Conservation (phyloP, 2,113 vertebrate species). For the Bos indicus region DNA sequence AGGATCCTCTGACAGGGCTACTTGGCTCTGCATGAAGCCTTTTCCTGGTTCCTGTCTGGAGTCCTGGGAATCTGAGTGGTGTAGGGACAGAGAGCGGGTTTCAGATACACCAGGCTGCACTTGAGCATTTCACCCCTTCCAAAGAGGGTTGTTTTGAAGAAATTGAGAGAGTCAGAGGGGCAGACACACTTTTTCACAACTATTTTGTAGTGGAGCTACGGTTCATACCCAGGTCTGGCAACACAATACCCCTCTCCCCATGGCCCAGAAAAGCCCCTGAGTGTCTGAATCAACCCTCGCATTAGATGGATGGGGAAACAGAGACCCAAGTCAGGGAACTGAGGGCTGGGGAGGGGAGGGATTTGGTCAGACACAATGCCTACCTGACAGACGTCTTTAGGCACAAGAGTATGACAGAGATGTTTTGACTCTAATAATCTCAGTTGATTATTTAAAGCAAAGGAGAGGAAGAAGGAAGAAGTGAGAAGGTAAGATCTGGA, state of each 20-base stretch:
- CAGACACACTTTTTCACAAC: neutral
- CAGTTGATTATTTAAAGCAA: neutral
- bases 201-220: neutral
- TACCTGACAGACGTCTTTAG: neutral
- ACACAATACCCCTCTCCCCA: neutral
- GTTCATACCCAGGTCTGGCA: neutral
- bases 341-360: neutral
- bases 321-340: neutral
- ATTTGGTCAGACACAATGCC: neutral
- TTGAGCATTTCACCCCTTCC: neutral
- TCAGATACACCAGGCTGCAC: neutral
- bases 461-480: neutral
- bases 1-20: neutral
- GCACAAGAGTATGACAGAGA: neutral
- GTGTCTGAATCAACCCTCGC: neutral
- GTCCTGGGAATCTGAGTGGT: neutral
- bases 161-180: neutral
- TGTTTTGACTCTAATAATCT: neutral
- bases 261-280: neutral
- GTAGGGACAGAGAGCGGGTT: rapidly evolving
- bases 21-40: neutral
- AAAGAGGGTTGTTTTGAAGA: neutral
- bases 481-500: neutral
- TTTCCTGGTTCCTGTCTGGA: neutral
- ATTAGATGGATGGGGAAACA: neutral